Evolutionary conservation across 2,888 invertebrate species (phyloP).

Genomic region (Zhuqinia jingwanae): DNA sequence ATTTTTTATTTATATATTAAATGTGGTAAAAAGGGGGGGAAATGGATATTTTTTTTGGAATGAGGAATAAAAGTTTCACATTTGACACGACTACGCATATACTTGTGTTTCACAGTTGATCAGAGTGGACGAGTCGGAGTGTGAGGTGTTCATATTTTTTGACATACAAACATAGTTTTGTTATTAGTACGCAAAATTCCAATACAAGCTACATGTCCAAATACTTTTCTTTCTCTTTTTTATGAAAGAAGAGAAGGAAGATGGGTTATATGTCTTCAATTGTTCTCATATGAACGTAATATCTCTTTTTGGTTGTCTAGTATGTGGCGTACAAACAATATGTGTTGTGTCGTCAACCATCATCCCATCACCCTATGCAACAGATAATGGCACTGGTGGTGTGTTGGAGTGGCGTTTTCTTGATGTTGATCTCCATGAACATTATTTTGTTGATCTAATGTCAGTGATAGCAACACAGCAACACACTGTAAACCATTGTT

Average conservation of each 20-base stretch:
- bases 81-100: background rate
- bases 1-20: no score
- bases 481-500: constrained; percentile 23
- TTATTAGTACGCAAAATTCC: constrained; percentile 14
- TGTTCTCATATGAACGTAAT: background rate
- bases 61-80: background rate
- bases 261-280: constrained; percentile 5
- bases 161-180: constrained; percentile 41
- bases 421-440: background rate
- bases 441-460: constrained; percentile 30
- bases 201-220: background rate
- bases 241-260: background rate
- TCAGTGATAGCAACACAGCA: constrained; percentile 12
- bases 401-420: no score
- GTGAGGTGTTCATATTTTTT: constrained; percentile 38
- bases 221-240: background rate
- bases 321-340: no score
- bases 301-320: no score
- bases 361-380: no score
- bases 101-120: no score
- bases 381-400: background rate
- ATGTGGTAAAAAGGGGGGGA: no score
- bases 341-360: no score
- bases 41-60: no score
- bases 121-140: no score